phyloP scores from a whole-genome alignment of 1,140 invertebrate species.

The Phocides pigmalion region DNA sequence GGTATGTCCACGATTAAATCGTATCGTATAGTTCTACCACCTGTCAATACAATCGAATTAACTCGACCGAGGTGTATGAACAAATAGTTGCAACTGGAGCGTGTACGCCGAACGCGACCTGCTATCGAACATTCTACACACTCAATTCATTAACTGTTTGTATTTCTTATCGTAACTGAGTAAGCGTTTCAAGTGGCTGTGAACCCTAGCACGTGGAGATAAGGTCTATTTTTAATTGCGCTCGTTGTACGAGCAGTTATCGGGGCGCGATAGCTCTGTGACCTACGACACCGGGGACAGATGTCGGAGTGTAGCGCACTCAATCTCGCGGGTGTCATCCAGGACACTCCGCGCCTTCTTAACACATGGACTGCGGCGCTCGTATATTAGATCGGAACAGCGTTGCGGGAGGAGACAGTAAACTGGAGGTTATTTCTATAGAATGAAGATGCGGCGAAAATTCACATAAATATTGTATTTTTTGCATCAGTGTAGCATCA shows the following conservation, averaged over 20 bases:
- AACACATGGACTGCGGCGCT: no score
- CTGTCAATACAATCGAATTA: no score
- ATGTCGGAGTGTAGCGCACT: constrained; percentile 39
- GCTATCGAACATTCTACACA: constrained; percentile 23
- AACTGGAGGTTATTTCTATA: no score
- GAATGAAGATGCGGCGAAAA: no score
- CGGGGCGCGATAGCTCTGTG: constrained; percentile 38
- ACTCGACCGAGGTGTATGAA: no score
- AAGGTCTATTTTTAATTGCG: constrained; percentile 11
- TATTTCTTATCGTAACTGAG: constrained; percentile 31
- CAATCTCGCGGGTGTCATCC: constrained; percentile 34
- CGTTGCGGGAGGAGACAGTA: no score
- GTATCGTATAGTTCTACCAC: no score
- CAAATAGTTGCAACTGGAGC: background rate
- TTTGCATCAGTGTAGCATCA: no score
- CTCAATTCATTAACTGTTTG: constrained; percentile 40
- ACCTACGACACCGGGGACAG: constrained; percentile 39
- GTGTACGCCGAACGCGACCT: background rate
- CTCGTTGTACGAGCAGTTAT: constrained; percentile 21
- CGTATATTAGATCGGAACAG: no score
- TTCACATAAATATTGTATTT: no score
- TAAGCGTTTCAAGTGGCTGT: background rate
- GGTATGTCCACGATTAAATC: no score
- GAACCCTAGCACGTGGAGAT: constrained; percentile 27
- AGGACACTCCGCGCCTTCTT: constrained; percentile 6